phyloP scores from a whole-genome alignment of 92 coral and sea anemone genomes.

The Epizoanthus rinbou region DNA sequence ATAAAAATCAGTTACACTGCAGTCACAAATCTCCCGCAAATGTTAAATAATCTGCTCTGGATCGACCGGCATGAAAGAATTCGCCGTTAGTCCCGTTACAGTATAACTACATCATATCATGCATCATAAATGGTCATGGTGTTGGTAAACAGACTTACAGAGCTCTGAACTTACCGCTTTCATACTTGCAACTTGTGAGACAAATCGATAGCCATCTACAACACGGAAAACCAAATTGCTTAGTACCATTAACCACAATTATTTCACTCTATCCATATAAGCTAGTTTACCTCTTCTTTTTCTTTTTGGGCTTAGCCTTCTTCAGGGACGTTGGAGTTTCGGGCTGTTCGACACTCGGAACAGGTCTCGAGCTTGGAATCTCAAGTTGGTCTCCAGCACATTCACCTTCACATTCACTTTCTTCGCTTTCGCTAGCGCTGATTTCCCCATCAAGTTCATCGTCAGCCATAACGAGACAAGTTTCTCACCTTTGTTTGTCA shows the following conservation, averaged over 20 bases:
- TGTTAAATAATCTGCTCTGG: background rate
- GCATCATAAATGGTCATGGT: too few species aligned
- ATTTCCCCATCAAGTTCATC: constrained; percentile 86
- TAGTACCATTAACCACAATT: background rate
- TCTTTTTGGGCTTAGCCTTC: constrained; percentile 85
- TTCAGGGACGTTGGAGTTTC: constrained; percentile 62
- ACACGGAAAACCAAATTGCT: background rate
- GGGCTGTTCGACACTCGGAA: constrained; percentile 46
- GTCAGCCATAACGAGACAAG: constrained; percentile 69
- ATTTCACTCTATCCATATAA: background rate
- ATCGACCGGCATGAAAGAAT: background rate
- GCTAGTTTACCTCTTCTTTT: constrained; percentile 79
- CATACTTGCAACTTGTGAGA: constrained; percentile 93
- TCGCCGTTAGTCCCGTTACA: too few species aligned
- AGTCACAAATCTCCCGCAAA: background rate
- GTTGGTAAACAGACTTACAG: background rate
- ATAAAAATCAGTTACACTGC: background rate
- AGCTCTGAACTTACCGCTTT: constrained; percentile 80
- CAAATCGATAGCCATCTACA: constrained; percentile 90
- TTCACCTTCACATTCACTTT: constrained; percentile 92
- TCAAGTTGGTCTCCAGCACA: constrained; percentile 72
- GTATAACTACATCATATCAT: too few species aligned
- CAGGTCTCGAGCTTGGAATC: constrained; percentile 47
- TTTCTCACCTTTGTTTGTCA: background rate
- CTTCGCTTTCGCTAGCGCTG: constrained; percentile 87